These are phyloP conservation scores for Lycodopsis pacificus DNA, from an alignment of 2,797 vertebrate genomes.

Conservation along the genomic window DNA sequence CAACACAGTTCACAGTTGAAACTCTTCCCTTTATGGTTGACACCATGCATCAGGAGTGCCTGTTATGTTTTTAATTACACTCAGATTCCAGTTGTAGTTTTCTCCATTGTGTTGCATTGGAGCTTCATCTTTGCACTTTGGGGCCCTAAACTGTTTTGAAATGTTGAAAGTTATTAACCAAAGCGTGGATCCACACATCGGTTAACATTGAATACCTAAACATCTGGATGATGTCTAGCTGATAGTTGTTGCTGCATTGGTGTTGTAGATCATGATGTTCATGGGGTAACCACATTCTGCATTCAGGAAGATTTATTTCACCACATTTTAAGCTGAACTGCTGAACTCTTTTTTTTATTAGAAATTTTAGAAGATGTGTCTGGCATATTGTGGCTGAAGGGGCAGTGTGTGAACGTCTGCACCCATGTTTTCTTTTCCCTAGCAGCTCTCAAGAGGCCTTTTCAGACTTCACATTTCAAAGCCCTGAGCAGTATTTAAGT, in stretches of 20 bases:
- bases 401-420: neutral
- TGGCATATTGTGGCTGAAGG: neutral
- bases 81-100: neutral
- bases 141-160: neutral
- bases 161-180: neutral
- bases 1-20: neutral
- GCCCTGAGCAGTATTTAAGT: neutral
- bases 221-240: neutral
- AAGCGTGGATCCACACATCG: neutral
- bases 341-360: neutral
- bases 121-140: neutral
- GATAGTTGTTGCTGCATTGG: neutral
- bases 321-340: neutral
- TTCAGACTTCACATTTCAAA: neutral
- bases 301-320: neutral
- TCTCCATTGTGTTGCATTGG: neutral
- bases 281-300: neutral
- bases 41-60: neutral
- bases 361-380: neutral
- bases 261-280: neutral
- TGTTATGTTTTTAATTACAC: conserved; percentile 4
- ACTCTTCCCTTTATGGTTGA: neutral
- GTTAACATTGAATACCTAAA: neutral
- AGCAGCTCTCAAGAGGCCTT: neutral
- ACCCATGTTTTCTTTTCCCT: neutral